Evolutionary conservation across 2,888 invertebrate species (phyloP), one percentile per base, ranked within the genome.

Genomic region (Girardia tigrina): DNA sequence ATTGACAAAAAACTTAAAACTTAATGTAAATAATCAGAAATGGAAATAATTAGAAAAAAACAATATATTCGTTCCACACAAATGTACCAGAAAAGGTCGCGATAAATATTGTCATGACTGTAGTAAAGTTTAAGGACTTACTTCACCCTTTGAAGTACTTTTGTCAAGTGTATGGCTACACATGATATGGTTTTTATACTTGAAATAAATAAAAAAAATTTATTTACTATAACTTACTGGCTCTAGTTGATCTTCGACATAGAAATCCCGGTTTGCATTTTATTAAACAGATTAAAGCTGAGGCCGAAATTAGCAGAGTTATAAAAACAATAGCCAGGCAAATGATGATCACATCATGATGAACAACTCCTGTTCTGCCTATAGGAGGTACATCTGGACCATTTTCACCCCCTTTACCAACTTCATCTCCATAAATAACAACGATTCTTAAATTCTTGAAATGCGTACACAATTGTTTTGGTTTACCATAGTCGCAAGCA

Each of bases 401-500:
- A 1, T 42, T n/a, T 14, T 26, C 42, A 4, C 23, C 6, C 2
- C 74, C 74, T 74, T 74, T 42, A n/a, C 23, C n/a, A 4, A 12
- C 23, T n/a, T 56, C 56, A 20, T 56, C 56, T 8, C 56, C 56
- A n/a, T 56, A 20, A 23, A 20, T 4, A 23, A 74, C 74, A 23
- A 14, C 69, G 26, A 74, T 74, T 26, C 74, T 42, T 2, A 74
- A 69, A 20, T 74, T 74, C 14, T 42, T 42, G 28, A 56, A 74
- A 28, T 2, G 26, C 56, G 74, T 74, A 28, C 74, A 74, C n/a
- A 56, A 23, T 23, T 69, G 42, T 23, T 74, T 74, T 27, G 74
- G 74, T 26, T 23, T 74, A 4, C 74, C 74, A 56, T 56, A 56
- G 56, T 74, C 74, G 23, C 74, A 74, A 28, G 74, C 74, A 12